A percentile compares a stretch with the other conserved stretches of the same genome.
Evolutionary conservation across 2,113 vertebrate species (phyloP).

Genomic region (Oxyura jamaicensis): DNA sequence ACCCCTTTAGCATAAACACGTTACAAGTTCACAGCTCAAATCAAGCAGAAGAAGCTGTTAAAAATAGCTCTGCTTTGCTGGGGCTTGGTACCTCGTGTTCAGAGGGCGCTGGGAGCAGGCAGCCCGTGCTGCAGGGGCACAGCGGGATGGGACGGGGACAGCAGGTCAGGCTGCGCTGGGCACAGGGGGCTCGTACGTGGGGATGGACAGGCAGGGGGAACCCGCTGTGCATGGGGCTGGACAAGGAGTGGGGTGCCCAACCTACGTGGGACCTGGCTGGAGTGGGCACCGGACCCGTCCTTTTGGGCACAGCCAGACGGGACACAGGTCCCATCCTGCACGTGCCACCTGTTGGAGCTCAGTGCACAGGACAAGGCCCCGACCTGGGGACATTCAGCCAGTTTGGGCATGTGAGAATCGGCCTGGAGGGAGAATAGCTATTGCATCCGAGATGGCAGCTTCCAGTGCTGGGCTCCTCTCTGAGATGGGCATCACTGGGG

Average conservation of each 20-base stretch:
- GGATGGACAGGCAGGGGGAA: rapidly evolving
- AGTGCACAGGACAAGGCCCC: rapidly evolving
- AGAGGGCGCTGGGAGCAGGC: not conserved
- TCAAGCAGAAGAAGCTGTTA: slow-evolving; percentile 56
- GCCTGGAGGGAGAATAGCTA: not conserved
- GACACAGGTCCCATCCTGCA: not conserved
- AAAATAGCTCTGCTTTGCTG: slow-evolving; percentile 52
- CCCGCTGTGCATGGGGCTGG: rapidly evolving
- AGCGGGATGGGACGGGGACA: no score
- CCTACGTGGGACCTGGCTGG: not conserved
- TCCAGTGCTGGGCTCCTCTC: no score
- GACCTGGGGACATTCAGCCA: rapidly evolving
- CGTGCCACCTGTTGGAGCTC: not conserved
- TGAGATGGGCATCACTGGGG: no score
- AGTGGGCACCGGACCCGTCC: rapidly evolving
- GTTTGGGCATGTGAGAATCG: rapidly evolving
- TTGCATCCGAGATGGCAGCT: rapidly evolving
- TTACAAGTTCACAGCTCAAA: slow-evolving; percentile 57
- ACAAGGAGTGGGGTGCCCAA: not conserved
- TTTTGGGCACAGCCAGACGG: rapidly evolving
- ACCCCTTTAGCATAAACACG: slow-evolving; percentile 63
- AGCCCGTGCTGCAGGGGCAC: no score
- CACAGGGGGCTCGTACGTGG: rapidly evolving
- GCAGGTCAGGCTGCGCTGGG: not conserved
- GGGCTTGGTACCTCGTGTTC: not conserved